A percentile compares a stretch with the other conserved stretches of the same genome.
Evolutionary conservation across 2,888 invertebrate species (phyloP).

Genomic region (Malacosoma neustria): DNA sequence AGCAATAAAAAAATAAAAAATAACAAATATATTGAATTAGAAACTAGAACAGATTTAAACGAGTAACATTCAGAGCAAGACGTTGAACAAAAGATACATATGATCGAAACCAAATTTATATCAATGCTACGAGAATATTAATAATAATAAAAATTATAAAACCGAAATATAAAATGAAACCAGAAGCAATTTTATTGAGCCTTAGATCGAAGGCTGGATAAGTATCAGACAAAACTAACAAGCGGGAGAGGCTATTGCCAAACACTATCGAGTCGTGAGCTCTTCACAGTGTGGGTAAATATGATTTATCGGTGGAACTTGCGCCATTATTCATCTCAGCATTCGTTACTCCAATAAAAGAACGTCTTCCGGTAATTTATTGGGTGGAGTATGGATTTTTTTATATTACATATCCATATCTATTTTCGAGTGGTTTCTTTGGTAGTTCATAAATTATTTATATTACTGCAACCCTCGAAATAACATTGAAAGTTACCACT

Average conservation of each 20-base stretch:
- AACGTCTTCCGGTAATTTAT: slow-evolving; percentile 68
- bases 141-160: too few relatives aligned
- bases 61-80: too few relatives aligned
- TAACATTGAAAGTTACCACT: slow-evolving; percentile 28
- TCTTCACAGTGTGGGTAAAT: slow-evolving; percentile 49
- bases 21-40: too few relatives aligned
- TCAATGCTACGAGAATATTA: too few relatives aligned
- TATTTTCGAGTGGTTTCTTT: slow-evolving; percentile 57
- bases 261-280: slow-evolving; percentile 50
- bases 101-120: too few relatives aligned
- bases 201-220: slow-evolving; percentile 47
- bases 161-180: too few relatives aligned
- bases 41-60: too few relatives aligned
- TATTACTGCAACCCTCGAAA: slow-evolving; percentile 41
- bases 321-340: slow-evolving; percentile 69
- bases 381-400: slow-evolving; percentile 59
- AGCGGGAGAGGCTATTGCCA: slow-evolving; percentile 48
- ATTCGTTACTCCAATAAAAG: slow-evolving; percentile 73
- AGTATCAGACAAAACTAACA: slow-evolving; percentile 50
- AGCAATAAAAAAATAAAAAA: too few relatives aligned
- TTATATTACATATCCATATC: slow-evolving; percentile 46
- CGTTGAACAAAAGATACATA: too few relatives aligned
- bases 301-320: slow-evolving; percentile 70
- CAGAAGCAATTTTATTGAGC: too few relatives aligned
- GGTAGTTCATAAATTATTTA: slow-evolving; percentile 50